A percentile compares a stretch with the other conserved stretches of the same genome.
These are phyloP conservation scores for Actenoides lindsayi DNA, from an alignment of 2,113 vertebrate species.

Conservation along the genomic window DNA sequence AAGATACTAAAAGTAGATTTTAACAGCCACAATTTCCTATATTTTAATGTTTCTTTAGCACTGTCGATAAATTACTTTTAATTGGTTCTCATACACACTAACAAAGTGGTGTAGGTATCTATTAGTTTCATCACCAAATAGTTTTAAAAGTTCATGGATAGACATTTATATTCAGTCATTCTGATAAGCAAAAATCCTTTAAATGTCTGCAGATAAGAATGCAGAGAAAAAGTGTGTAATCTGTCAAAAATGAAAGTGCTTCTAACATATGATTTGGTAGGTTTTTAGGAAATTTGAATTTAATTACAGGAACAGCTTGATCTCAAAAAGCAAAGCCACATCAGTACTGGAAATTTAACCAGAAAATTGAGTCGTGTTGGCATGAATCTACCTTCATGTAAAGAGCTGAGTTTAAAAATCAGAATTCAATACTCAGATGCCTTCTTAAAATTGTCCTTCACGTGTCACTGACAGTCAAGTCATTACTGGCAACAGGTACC, in stretches of 20 bases:
- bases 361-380: not conserved
- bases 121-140: not conserved
- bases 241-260: not conserved
- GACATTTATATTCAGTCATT: not conserved
- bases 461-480: not conserved
- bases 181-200: not conserved
- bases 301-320: not conserved
- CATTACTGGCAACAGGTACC: not conserved
- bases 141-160: not conserved
- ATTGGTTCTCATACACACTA: not conserved
- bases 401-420: not conserved
- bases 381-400: not conserved
- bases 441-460: not conserved
- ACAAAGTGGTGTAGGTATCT: not conserved
- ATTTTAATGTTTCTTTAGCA: not conserved
- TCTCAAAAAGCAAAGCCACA: not conserved
- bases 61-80: not conserved
- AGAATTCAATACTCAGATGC: not conserved
- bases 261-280: not conserved
- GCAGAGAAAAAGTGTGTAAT: not conserved
- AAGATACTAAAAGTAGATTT: not conserved
- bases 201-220: not conserved
- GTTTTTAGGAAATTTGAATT: not conserved
- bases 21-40: not conserved
- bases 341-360: not conserved